phyloP scores from a whole-genome alignment of 2,113 vertebrate genomes.

The Pseudorhombus dupliciocellatus region DNA sequence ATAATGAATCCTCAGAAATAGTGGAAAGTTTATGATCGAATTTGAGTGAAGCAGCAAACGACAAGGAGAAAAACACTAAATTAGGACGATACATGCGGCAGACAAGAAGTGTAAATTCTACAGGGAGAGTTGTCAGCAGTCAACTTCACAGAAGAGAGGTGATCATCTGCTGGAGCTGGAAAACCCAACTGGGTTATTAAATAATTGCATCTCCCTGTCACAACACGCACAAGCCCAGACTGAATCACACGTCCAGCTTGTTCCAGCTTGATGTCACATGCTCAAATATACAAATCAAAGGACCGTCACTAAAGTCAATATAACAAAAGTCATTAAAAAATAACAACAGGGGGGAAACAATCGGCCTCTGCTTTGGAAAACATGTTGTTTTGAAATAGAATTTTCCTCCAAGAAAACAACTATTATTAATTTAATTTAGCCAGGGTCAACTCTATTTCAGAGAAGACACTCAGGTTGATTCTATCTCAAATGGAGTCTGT shows the following conservation, averaged over 20 bases:
- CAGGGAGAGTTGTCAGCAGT: background rate
- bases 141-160: background rate
- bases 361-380: background rate
- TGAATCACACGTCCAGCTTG: background rate
- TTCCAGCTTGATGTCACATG: background rate
- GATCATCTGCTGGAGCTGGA: slow-evolving; percentile 2
- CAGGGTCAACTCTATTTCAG: background rate
- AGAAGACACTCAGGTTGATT: background rate
- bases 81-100: background rate
- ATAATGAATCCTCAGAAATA: background rate
- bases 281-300: background rate
- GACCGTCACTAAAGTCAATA: background rate
- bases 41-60: background rate
- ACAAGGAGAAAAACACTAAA: background rate
- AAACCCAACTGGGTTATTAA: background rate
- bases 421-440: background rate
- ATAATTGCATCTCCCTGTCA: background rate
- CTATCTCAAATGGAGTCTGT: slow-evolving; percentile 1
- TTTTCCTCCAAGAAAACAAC: background rate
- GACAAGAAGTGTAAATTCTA: background rate
- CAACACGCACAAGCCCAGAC: background rate
- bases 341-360: background rate
- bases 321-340: background rate
- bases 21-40: background rate
- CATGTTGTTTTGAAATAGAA: background rate